These are phyloP conservation scores for Charaxes varanes DNA, from an alignment of 1,140 invertebrate species.

Conservation along the genomic window DNA sequence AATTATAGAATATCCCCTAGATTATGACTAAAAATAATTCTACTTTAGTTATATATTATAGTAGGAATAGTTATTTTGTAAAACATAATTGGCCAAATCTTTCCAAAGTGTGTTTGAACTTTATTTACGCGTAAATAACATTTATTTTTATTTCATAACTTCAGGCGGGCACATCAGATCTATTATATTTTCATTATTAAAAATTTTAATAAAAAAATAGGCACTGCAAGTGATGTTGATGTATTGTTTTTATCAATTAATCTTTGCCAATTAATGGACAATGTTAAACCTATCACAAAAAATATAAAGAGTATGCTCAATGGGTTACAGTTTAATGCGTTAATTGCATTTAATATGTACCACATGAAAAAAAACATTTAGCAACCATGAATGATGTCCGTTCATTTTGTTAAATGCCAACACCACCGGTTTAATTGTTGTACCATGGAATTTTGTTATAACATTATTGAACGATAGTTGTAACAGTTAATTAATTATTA, in stretches of 20 bases:
- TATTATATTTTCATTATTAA: no score
- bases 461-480: conserved; percentile 1
- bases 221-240: no score
- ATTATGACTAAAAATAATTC: no score
- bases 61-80: conserved; percentile 10
- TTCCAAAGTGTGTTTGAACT: no score
- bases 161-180: no score
- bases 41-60: no score
- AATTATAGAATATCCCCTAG: no score
- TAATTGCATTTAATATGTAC: conserved; percentile 44
- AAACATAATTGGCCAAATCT: no score
- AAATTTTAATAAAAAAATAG: no score
- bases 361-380: conserved; percentile 36
- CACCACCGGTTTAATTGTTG: conserved; percentile 19
- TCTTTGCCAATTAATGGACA: conserved; percentile 39
- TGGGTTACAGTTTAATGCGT: conserved; percentile 29
- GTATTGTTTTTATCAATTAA: conserved; percentile 32
- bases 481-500: conserved; percentile 1
- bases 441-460: conserved; percentile 4
- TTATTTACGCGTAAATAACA: no score
- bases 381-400: conserved; percentile 31
- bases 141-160: no score
- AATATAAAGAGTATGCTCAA: conserved; percentile 23
- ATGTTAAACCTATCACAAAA: conserved; percentile 29
- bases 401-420: conserved; percentile 44